Base-by-base conservation (phyloP, 2,113 vertebrate species). In the Bubo blakistoni region DNA sequence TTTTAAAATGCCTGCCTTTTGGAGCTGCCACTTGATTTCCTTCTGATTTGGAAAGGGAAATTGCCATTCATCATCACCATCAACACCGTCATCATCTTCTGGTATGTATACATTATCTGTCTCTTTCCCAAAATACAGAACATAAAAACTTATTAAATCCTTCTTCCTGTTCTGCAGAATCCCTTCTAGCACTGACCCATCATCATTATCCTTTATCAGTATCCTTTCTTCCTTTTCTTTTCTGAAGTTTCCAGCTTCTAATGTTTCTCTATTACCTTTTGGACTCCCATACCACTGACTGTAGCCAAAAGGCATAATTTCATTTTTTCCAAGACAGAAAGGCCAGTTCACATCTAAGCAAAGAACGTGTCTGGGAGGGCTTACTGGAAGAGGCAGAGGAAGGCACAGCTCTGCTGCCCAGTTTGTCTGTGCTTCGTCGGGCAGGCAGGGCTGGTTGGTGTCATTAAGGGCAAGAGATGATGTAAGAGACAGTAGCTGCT, bases 11-110 rank as follows among this genome's bases (percentile, higher is more conserved):
- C 30, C 78, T 92, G 73, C 21, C 26, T 72, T 96, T 96, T 89
- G 89, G 84, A 92, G 15, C 52, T 91, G 34, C 81, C 62, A 46
- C 36, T 94, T 94, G 81, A 89, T 97, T 96, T 94, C 27, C 34
- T 91, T 94, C 87, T 95, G 91, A 97, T 18, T 9, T 97, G 87
- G 57, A 62, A 96, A 95, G 62, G 84, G 81, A 92, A 88, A 82
- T 85, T 79, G 30, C 70, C 78, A 91, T 94, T 89, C 87, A 69
- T 95, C 95, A 95, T 89, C 81, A 86, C 30, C 91, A 89, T 46
- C 94, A 95, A 52, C 87, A 96, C 10, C 15, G 0, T 87, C 81
- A 72, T 70, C 81, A 40, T 94, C 57, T 57, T 82, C 73, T 85
- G 94, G 94, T 96, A 97, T 79, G 96, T 94, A 96, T 92, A 36